phyloP scores from a whole-genome alignment of 2,888 invertebrate species.

The Idaea aversata region DNA sequence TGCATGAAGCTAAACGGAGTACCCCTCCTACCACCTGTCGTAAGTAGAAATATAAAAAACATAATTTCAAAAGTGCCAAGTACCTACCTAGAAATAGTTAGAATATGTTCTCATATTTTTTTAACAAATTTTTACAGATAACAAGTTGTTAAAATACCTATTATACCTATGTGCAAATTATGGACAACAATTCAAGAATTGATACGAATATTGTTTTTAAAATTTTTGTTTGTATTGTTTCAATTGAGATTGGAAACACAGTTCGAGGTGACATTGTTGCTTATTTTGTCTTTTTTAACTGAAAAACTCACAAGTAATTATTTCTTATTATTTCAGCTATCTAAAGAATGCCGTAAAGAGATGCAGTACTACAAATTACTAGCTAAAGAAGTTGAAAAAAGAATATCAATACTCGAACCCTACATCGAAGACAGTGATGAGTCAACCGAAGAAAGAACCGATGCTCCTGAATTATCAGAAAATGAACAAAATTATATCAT shows the following conservation, averaged over 20 bases:
- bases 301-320: constrained; percentile 15
- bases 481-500: constrained; percentile 44
- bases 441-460: constrained; percentile 46
- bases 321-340: constrained; percentile 77
- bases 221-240: neutral
- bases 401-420: constrained; percentile 67
- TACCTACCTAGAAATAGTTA: neutral
- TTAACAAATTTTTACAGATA: neutral
- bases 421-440: constrained; percentile 53
- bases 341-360: constrained; percentile 81
- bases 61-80: neutral
- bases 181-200: neutral
- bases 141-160: neutral
- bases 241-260: constrained; percentile 6
- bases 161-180: neutral
- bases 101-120: neutral
- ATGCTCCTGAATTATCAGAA: constrained; percentile 61
- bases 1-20: constrained; percentile 87
- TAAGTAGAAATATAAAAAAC: constrained; percentile 61
- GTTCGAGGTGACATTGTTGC: constrained; percentile 19
- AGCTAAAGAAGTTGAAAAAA: constrained; percentile 83
- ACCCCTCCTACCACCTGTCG: constrained; percentile 88
- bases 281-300: constrained; percentile 12
- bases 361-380: constrained; percentile 84
- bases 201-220: neutral